Evolutionary conservation across 2,888 invertebrate genomes (phyloP).

Genomic region (Tubiluchus corallicola): DNA sequence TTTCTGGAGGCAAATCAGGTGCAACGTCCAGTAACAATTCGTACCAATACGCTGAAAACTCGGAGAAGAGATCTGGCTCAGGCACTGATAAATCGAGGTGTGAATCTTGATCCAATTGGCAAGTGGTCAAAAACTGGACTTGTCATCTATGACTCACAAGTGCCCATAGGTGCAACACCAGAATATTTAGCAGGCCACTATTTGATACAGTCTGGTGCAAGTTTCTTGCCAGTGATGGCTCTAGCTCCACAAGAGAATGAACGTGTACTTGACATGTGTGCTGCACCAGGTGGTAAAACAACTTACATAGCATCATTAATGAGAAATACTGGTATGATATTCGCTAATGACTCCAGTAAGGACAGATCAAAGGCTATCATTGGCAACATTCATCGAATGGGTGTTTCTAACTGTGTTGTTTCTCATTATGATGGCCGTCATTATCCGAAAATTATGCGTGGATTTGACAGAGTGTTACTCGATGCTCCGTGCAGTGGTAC

Average conservation of each 20-base stretch:
- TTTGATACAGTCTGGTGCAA: conserved; percentile 83
- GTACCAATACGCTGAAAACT: conserved; percentile 79
- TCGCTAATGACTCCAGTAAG: conserved; percentile 84
- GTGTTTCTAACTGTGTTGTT: conserved; percentile 79
- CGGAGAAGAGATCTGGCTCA: conserved; percentile 74
- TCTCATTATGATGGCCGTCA: conserved; percentile 74
- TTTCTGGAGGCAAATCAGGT: conserved; percentile 92
- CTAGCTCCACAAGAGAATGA: conserved; percentile 91
- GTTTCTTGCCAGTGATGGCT: conserved; percentile 92
- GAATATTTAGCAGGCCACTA: conserved; percentile 98
- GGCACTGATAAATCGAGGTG: conserved; percentile 83
- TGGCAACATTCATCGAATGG: conserved; percentile 88
- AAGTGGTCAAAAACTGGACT: conserved; percentile 98
- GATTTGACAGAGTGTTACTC: conserved; percentile 81
- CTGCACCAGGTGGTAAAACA: conserved; percentile 96
- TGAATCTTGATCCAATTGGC: conserved; percentile 92
- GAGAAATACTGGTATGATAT: conserved; percentile 90
- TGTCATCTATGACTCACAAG: conserved; percentile 84
- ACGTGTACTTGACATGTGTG: conserved; percentile 77
- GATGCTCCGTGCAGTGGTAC: conserved; percentile 99
- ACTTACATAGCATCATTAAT: conserved; percentile 81
- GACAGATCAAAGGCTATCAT: conserved; percentile 61
- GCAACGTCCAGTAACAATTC: conserved; percentile 78
- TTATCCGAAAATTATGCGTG: conserved; percentile 57
- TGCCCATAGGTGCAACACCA: conserved; percentile 83